These are phyloP conservation scores for Dione juno DNA, from an alignment of 2,888 invertebrate genomes.

Conservation along the genomic window DNA sequence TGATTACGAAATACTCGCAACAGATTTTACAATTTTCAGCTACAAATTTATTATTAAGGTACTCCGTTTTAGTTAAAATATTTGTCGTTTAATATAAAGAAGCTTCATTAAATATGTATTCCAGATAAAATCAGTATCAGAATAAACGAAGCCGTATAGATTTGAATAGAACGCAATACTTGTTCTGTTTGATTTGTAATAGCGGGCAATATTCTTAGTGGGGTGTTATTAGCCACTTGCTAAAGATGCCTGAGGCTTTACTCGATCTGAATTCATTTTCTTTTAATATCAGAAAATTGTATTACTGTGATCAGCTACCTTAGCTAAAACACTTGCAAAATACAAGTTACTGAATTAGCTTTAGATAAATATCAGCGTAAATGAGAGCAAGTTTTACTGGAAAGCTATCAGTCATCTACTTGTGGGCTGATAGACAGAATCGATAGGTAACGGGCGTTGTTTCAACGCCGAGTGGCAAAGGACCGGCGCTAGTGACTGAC, in stretches of 20 bases:
- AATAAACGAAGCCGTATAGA: constrained; percentile 45
- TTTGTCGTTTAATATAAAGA: constrained; percentile 14
- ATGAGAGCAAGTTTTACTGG: constrained; percentile 59
- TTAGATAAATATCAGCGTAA: constrained; percentile 67
- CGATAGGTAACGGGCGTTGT: constrained; percentile 40
- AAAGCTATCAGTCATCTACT: constrained; percentile 63
- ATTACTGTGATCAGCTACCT: constrained; percentile 57
- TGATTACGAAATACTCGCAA: neutral
- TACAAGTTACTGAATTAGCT: constrained; percentile 62
- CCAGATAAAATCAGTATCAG: constrained; percentile 36
- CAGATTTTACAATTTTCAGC: neutral
- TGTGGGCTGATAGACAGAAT: constrained; percentile 44
- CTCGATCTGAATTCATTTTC: constrained; percentile 75
- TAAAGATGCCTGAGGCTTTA: constrained; percentile 66
- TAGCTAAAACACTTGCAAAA: constrained; percentile 61
- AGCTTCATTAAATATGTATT: constrained; percentile 32
- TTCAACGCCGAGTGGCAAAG: constrained; percentile 32
- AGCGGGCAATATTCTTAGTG: constrained; percentile 71
- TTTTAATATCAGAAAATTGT: constrained; percentile 75
- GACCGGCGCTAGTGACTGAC: constrained; percentile 47
- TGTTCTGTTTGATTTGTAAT: constrained; percentile 76
- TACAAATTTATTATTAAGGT: neutral
- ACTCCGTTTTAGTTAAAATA: neutral
- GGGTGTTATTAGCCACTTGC: constrained; percentile 76
- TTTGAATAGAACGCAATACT: constrained; percentile 68